These are phyloP conservation scores for Coilia nasus DNA, from an alignment of 2,797 vertebrate genomes.

Conservation along the genomic window DNA sequence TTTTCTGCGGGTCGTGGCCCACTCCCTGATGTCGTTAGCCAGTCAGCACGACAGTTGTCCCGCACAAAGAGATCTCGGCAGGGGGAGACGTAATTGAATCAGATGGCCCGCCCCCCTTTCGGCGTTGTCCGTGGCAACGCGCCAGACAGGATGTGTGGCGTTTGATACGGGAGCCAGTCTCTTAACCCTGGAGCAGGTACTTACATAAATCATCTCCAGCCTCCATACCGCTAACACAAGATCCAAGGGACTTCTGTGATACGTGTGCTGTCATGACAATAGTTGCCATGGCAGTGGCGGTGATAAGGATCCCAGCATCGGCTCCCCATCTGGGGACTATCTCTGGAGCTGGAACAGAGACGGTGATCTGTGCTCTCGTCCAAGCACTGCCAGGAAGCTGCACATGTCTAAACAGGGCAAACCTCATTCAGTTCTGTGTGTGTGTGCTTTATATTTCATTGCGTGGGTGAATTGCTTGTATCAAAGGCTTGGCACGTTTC, in stretches of 20 bases:
- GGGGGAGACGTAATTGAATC: constrained; percentile 41
- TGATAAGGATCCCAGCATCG: not conserved
- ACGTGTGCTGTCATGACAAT: constrained; percentile 10
- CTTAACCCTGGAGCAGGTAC: constrained; percentile 9
- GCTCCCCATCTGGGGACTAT: not conserved
- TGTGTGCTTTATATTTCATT: constrained; percentile 7
- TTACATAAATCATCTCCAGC: constrained; percentile 7
- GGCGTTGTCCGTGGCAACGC: constrained; percentile 29
- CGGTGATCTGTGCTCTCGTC: too few relatives aligned
- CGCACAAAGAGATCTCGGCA: constrained; percentile 1
- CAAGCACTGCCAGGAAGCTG: not conserved
- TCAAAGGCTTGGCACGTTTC: not conserved
- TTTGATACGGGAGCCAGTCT: not conserved
- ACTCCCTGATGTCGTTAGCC: constrained; percentile 34
- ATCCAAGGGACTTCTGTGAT: not conserved
- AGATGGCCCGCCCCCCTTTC: constrained; percentile 14
- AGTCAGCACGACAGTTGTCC: constrained; percentile 24
- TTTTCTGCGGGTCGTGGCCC: constrained; percentile 29
- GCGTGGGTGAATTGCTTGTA: not conserved
- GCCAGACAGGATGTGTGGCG: not conserved
- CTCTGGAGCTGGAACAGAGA: not conserved
- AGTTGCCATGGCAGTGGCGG: constrained; percentile 1
- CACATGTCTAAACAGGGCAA: too few relatives aligned
- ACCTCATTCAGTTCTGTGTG: not conserved
- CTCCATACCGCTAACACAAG: not conserved